A percentile compares a stretch with the other conserved stretches of the same genome.
Evolutionary conservation across 2,113 vertebrate species (phyloP).

Genomic region (Stigmatopora nigra): DNA sequence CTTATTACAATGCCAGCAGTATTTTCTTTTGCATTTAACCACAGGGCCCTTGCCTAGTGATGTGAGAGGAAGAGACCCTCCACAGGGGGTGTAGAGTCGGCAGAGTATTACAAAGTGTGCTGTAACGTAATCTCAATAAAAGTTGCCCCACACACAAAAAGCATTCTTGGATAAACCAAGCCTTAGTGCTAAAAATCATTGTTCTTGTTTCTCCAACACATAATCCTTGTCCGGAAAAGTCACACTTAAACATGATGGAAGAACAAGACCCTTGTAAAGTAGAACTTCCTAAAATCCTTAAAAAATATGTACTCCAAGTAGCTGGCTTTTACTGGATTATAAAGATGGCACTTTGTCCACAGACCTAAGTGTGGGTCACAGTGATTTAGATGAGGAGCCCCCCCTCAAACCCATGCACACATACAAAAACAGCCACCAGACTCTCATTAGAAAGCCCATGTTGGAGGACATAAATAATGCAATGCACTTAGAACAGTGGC

Average conservation of each 20-base stretch:
- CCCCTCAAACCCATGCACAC: constrained; percentile 32
- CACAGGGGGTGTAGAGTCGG: constrained; percentile 50
- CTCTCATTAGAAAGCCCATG: constrained; percentile 71
- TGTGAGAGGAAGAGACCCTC: constrained; percentile 56
- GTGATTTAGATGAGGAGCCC: constrained; percentile 54
- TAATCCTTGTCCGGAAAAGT: not conserved
- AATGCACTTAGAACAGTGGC: constrained; percentile 68
- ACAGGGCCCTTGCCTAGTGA: constrained; percentile 54
- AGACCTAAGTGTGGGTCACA: constrained; percentile 54
- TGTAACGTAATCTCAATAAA: constrained; percentile 22
- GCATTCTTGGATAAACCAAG: constrained; percentile 29
- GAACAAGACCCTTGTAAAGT: not conserved
- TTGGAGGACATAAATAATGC: constrained; percentile 75
- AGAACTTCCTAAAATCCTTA: constrained; percentile 6
- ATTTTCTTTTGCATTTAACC: constrained; percentile 62
- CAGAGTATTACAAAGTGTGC: constrained; percentile 41
- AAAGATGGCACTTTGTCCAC: constrained; percentile 44
- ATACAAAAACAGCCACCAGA: constrained; percentile 68
- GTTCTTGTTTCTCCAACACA: not conserved
- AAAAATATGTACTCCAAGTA: constrained; percentile 14
- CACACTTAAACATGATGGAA: not conserved
- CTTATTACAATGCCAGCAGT: constrained; percentile 72
- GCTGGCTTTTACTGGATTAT: constrained; percentile 20
- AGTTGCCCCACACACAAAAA: constrained; percentile 16
- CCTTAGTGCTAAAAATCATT: constrained; percentile 21